Conservation (phyloP, 2,888 invertebrate genomes). For the Hetaerina titia region DNA sequence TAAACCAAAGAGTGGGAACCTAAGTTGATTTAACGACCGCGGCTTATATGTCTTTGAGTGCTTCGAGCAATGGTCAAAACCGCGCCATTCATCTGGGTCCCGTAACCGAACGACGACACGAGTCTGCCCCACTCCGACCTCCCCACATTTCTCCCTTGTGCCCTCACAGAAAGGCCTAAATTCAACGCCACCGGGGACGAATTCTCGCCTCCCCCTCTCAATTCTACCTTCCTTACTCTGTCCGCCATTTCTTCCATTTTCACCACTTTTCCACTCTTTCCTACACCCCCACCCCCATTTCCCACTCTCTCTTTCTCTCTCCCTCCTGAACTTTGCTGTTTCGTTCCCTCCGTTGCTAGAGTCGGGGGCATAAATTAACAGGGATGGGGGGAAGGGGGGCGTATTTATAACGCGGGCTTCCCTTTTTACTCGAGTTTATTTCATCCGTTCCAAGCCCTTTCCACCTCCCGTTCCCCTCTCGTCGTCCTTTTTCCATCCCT, state of each 20-base stretch:
- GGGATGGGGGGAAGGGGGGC: background rate
- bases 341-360: constrained; percentile 9
- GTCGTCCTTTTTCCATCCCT: background rate
- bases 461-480: background rate
- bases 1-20: background rate
- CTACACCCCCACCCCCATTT: background rate
- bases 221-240: background rate
- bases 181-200: background rate
- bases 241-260: background rate
- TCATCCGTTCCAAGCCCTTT: background rate
- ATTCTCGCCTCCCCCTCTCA: background rate
- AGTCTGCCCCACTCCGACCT: background rate
- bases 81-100: constrained; percentile 52
- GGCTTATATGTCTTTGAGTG: constrained; percentile 49
- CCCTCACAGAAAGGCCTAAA: constrained; percentile 25
- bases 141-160: background rate
- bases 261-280: background rate
- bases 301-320: background rate
- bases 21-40: constrained; percentile 52
- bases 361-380: constrained; percentile 52
- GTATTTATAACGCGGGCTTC: constrained; percentile 56
- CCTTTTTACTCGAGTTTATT: constrained; percentile 61
- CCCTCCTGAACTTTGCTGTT: background rate
- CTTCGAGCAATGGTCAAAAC: constrained; percentile 51
- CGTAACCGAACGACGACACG: constrained; percentile 30